Evolutionary conservation across 2,888 invertebrate genomes (phyloP), one percentile per base, ranked within the genome.

Genomic region (Shargacucullia verbasci): DNA sequence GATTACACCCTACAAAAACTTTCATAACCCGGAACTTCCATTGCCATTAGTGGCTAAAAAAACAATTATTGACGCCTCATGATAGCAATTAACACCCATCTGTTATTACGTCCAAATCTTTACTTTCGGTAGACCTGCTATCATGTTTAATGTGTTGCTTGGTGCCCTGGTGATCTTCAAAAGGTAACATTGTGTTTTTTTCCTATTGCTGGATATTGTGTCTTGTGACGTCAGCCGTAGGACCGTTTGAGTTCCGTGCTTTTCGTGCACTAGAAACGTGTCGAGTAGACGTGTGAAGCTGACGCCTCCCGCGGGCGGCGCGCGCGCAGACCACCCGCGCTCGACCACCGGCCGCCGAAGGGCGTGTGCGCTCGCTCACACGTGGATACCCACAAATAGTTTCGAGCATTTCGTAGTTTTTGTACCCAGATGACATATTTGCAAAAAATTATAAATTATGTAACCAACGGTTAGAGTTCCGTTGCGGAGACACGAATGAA

Each of bases 21-120:
- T 85, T 87, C 88, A 87, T 86, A 90, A 86, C 89, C 91, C 92
- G 92, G 91, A 92, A 92, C 91, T 90, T 88, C 85, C 82, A 87
- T 87, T 87, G 89, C 87, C 87, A 88, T 89, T 89, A 88, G 87
- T 86, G 84, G 83, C 85, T 84, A 87, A 92, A 92, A 90, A 91
- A 92, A 91, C 88, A 88, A 90, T 91, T 91, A 91, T 91, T 90
- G 89, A 90, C 90, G 89, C 91, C 89, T 89, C 88, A 88, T 90
- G 89, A 87, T 89, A 89, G 90, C 92, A 94, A 94, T 93, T 93
- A 92, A 88, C 93, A 91, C 92, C 92, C 92, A 90, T 90, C 89
- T 88, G 89, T 88, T 90, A 89, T 90, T 90, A 89, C 87, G 78
- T 81, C 84, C 83, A 87, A 89, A 90, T 88, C 89, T 88, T 87